These are phyloP conservation scores for Agelas oroides DNA, from an alignment of 37 sponge, comb jelly and placozoan genomes.

Conservation along the genomic window DNA sequence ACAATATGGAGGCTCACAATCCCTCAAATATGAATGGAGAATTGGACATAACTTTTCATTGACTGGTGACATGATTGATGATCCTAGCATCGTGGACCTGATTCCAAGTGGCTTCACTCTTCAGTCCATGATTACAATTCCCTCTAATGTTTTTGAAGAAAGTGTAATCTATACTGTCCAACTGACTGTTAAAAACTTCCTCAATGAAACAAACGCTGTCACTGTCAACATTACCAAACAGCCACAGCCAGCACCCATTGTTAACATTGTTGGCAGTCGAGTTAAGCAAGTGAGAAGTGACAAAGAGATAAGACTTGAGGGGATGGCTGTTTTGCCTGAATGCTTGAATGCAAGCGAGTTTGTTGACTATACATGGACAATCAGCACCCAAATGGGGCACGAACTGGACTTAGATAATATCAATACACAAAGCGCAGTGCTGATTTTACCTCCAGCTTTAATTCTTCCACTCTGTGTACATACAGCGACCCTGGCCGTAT, in stretches of 20 bases:
- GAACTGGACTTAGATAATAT: slow-evolving; percentile 1
- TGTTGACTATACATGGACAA: slow-evolving; percentile 17
- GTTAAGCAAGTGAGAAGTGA: background rate
- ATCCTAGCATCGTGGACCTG: background rate
- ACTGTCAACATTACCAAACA: background rate
- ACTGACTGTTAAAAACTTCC: slow-evolving; percentile 57
- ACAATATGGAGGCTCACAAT: slow-evolving; percentile 38
- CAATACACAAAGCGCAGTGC: slow-evolving; percentile 6
- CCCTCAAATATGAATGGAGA: slow-evolving; percentile 50
- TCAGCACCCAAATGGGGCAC: background rate
- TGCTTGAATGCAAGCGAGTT: background rate
- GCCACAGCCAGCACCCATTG: background rate
- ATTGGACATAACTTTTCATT: background rate
- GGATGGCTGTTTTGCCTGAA: slow-evolving; percentile 6
- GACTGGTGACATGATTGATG: slow-evolving; percentile 15
- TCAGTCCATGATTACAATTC: background rate
- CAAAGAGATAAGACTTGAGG: slow-evolving; percentile 20
- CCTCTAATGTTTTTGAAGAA: background rate
- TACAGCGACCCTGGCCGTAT: slow-evolving; percentile 26
- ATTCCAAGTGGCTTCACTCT: slow-evolving; percentile 19
- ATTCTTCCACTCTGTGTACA: slow-evolving; percentile 11
- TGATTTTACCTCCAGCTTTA: slow-evolving; percentile 33
- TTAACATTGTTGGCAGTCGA: slow-evolving; percentile 30
- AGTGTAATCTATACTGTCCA: slow-evolving; percentile 12
- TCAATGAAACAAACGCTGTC: background rate